Percentiles rank a stretch among this genome's conserved stretches.
Evolutionary conservation across 2,888 invertebrate genomes (phyloP).

Genomic region (Eupithecia exiguata): DNA sequence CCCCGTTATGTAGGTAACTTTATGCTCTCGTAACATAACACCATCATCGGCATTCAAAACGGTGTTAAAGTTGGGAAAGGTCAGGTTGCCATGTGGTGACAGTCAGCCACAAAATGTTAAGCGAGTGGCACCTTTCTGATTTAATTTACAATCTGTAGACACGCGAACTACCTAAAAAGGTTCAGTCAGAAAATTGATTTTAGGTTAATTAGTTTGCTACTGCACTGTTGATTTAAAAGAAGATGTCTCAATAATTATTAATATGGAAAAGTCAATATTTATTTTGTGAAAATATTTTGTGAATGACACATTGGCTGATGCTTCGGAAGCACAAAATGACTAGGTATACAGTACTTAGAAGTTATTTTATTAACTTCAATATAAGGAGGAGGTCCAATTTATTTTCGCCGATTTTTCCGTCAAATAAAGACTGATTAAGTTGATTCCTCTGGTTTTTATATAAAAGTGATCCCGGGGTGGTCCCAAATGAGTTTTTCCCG

Average conservation of each 20-base stretch:
- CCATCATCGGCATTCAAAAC: slow-evolving; percentile 16
- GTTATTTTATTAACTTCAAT: no score
- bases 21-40: slow-evolving; percentile 17
- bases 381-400: no score
- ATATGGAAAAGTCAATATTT: not conserved
- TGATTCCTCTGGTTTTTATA: no score
- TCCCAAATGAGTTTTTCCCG: no score
- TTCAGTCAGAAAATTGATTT: slow-evolving; percentile 11
- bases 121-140: slow-evolving; percentile 13
- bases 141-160: slow-evolving; percentile 24
- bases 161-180: slow-evolving; percentile 20
- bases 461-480: no score
- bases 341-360: no score
- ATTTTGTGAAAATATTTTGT: no score
- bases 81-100: slow-evolving; percentile 26
- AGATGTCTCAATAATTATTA: not conserved
- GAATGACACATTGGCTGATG: no score
- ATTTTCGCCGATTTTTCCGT: no score
- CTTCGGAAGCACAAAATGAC: no score
- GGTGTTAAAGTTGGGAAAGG: slow-evolving; percentile 22
- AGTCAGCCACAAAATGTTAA: slow-evolving; percentile 23
- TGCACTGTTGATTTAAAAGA: not conserved
- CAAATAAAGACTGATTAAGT: no score
- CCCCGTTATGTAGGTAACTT: not conserved
- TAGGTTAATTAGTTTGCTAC: slow-evolving; percentile 12